Evolutionary conservation across 2,113 vertebrate species (phyloP).

Genomic region (Cygnus atratus): DNA sequence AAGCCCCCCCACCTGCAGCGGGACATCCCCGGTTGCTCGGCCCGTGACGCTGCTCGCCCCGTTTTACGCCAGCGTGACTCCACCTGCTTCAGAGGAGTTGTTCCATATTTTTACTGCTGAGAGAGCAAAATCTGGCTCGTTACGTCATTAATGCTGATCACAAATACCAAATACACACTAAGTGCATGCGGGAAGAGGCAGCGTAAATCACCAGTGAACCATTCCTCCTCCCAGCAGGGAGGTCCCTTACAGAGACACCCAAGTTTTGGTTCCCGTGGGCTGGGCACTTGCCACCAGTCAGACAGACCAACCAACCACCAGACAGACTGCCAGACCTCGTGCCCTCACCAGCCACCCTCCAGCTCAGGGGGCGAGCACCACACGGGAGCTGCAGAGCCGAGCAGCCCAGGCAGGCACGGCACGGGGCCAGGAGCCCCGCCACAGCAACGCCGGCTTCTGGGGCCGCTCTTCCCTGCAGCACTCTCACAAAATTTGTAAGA

Average conservation of each 20-base stretch:
- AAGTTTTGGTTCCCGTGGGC: neutral
- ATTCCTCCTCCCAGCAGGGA: fast-evolving
- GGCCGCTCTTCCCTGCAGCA: no score
- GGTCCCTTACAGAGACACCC: neutral
- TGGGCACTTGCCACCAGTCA: neutral
- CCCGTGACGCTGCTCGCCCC: neutral
- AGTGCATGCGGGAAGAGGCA: neutral
- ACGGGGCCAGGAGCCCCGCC: no score
- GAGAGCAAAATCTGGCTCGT: neutral
- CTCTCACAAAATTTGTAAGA: no score
- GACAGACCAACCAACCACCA: neutral
- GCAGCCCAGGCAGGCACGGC: fast-evolving
- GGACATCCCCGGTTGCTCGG: neutral
- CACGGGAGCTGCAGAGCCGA: fast-evolving
- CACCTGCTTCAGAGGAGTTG: fast-evolving
- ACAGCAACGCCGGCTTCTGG: fast-evolving
- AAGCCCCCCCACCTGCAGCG: fast-evolving
- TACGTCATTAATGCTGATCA: neutral
- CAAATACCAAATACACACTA: neutral
- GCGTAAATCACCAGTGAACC: neutral
- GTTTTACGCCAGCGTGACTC: neutral
- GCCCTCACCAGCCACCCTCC: neutral
- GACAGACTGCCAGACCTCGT: neutral
- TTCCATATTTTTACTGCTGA: neutral
- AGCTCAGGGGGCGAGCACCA: fast-evolving